phyloP scores from a whole-genome alignment of 2,888 invertebrate genomes.

The Lumbricus terrestris region DNA sequence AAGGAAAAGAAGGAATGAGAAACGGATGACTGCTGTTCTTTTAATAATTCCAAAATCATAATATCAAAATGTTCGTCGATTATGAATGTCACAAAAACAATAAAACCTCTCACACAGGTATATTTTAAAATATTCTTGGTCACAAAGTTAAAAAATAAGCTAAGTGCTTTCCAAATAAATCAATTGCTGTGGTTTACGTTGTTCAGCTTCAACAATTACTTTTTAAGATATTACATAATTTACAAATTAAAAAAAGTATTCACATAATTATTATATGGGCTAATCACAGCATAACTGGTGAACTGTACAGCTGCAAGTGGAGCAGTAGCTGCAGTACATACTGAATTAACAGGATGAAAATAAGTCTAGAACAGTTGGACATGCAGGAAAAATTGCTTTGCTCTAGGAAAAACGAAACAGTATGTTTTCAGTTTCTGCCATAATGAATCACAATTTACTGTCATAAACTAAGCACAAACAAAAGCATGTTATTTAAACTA shows the following conservation, averaged over 20 bases:
- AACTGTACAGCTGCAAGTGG: too few relatives aligned
- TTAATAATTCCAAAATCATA: neutral
- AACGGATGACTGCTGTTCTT: neutral
- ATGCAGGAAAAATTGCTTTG: too few relatives aligned
- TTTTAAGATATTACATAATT: neutral
- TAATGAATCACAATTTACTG: too few relatives aligned
- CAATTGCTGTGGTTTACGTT: neutral
- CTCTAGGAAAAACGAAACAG: too few relatives aligned
- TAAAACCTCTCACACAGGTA: neutral
- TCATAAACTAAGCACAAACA: too few relatives aligned
- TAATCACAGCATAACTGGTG: too few relatives aligned
- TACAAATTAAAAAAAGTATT: neutral
- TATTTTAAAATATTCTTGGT: neutral
- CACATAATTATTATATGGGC: neutral
- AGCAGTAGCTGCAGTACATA: too few relatives aligned
- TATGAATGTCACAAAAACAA: neutral
- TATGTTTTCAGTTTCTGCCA: too few relatives aligned
- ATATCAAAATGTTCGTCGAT: neutral
- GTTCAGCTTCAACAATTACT: neutral
- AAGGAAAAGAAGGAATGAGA: neutral
- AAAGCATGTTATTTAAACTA: too few relatives aligned
- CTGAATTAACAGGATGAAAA: too few relatives aligned
- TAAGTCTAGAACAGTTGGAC: too few relatives aligned
- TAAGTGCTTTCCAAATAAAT: neutral
- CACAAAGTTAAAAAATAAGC: neutral